Percentiles rank a stretch among this genome's conserved stretches.
phyloP scores from a whole-genome alignment of 2,888 invertebrate species.

The Melanophora roralis region DNA sequence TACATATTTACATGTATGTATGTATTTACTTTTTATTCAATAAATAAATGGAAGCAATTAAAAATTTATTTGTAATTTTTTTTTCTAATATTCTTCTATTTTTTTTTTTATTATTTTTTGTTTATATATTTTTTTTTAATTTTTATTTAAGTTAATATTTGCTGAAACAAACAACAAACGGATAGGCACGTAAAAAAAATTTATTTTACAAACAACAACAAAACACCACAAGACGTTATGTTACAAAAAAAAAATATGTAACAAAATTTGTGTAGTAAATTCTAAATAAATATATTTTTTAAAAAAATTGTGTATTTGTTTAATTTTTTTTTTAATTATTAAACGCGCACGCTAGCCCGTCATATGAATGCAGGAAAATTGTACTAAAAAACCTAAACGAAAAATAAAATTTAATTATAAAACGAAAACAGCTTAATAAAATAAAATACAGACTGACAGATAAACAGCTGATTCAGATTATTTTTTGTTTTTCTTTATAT shows the following conservation, averaged over 20 bases:
- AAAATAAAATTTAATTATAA: slow-evolving; percentile 38
- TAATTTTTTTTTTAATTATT: not conserved
- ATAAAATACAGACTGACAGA: slow-evolving; percentile 16
- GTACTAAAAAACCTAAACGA: slow-evolving; percentile 47
- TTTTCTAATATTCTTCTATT: not conserved
- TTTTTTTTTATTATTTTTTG: not conserved
- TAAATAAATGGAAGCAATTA: too few species aligned
- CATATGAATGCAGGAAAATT: slow-evolving; percentile 52
- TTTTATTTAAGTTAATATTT: slow-evolving; percentile 8
- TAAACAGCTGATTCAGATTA: slow-evolving; percentile 39
- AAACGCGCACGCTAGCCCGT: slow-evolving; percentile 52
- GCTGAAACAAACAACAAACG: not conserved
- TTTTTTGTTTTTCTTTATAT: not conserved
- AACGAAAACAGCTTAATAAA: slow-evolving; percentile 16
- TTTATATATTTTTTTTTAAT: not conserved
- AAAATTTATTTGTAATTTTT: not conserved
- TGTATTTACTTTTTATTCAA: too few species aligned
- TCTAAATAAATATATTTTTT: too few species aligned
- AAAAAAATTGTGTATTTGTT: not conserved
- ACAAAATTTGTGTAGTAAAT: too few species aligned
- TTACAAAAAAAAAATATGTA: not conserved
- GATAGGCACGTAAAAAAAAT: not conserved
- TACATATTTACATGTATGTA: too few species aligned
- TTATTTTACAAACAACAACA: not conserved
- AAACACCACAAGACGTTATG: not conserved